Conservation (phyloP, 92 coral and sea anemone species). For the Phymanthus crucifer region DNA sequence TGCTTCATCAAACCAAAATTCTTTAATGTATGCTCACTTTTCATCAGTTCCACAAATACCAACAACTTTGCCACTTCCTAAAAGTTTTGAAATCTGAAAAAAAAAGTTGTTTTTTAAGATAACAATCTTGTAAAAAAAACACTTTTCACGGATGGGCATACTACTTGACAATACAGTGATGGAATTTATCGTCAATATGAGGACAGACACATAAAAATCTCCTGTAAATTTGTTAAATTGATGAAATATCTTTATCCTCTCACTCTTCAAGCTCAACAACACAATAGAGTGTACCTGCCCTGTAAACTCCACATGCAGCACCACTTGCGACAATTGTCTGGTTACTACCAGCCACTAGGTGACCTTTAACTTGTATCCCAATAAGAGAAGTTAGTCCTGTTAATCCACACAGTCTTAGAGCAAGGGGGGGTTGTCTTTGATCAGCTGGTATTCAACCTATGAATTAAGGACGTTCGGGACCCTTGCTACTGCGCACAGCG, state of each 20-base stretch:
- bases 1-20: conserved; percentile 80
- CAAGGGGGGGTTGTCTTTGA: conserved; percentile 67
- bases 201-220: too few relatives aligned
- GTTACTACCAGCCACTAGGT: conserved; percentile 64
- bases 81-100: conserved; percentile 76
- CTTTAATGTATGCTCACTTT: conserved; percentile 68
- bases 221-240: too few relatives aligned
- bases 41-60: conserved; percentile 93
- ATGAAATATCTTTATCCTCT: too few relatives aligned
- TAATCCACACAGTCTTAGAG: conserved; percentile 68
- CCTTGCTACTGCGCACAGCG: too few relatives aligned
- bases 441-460: conserved; percentile 44
- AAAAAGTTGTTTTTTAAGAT: too few relatives aligned
- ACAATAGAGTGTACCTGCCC: conserved; percentile 88
- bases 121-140: too few relatives aligned
- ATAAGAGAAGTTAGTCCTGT: conserved; percentile 68
- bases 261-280: too few relatives aligned
- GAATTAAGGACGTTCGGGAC: too few relatives aligned
- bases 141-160: too few relatives aligned
- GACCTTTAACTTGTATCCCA: conserved; percentile 73
- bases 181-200: too few relatives aligned
- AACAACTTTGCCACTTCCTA: too few relatives aligned
- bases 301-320: conserved; percentile 87
- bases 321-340: conserved; percentile 80
- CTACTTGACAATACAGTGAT: too few relatives aligned